These are phyloP conservation scores for Linurgus olivaceus DNA, from an alignment of 2,797 vertebrate species.

Conservation along the genomic window DNA sequence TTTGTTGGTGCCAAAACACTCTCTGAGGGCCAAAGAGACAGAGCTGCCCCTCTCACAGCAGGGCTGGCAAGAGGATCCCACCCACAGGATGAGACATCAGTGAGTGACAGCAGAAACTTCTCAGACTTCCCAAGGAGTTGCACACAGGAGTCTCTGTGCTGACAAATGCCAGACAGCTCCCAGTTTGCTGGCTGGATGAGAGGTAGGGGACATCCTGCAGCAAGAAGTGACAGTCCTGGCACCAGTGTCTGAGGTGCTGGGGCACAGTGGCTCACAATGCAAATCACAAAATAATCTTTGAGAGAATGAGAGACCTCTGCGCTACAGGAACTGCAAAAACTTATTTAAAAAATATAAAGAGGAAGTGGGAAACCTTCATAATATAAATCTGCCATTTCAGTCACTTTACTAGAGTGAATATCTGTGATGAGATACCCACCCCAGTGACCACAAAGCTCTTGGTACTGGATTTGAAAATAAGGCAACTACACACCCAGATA, in stretches of 20 bases:
- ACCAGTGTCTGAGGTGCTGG: neutral
- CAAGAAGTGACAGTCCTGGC: neutral
- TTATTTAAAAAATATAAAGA: accelerated
- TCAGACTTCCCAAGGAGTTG: neutral
- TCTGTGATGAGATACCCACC: neutral
- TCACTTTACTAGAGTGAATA: neutral
- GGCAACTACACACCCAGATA: neutral
- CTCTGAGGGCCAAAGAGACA: neutral
- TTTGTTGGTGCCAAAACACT: neutral
- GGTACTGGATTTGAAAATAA: neutral
- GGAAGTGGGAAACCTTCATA: neutral
- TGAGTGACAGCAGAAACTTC: neutral
- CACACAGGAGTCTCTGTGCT: neutral
- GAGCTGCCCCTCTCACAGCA: neutral
- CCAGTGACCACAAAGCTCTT: neutral
- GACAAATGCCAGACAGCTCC: neutral
- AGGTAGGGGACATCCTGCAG: neutral
- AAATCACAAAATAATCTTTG: neutral
- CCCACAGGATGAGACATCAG: neutral
- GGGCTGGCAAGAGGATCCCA: neutral
- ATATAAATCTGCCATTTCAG: neutral
- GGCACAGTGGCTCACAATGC: neutral
- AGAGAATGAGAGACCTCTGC: neutral
- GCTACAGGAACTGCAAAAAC: neutral
- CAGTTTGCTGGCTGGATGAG: neutral